Percentiles rank a stretch among this genome's conserved stretches.
phyloP scores from a whole-genome alignment of 2,888 invertebrate genomes.

The Athetis lepigone region DNA sequence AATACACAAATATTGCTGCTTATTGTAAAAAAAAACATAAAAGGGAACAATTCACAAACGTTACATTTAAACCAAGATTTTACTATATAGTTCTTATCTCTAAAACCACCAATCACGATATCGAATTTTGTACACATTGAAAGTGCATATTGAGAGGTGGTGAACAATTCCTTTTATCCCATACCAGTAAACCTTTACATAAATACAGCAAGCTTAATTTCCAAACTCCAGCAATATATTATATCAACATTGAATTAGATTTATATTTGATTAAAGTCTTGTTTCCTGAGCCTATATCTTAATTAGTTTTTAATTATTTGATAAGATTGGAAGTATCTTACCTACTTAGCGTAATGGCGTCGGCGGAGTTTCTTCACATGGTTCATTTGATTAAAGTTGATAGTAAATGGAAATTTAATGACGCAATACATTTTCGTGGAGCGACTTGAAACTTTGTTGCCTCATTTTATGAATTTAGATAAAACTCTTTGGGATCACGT shows the following conservation, averaged over 20 bases:
- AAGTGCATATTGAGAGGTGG: neutral
- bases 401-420: too few species aligned
- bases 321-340: conserved; percentile 32
- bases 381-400: conserved; percentile 4
- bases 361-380: neutral
- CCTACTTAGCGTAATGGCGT: conserved; percentile 12
- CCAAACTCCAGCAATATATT: conserved; percentile 40
- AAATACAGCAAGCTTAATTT: conserved; percentile 40
- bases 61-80: too few species aligned
- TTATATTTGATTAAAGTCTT: conserved; percentile 61
- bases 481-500: too few species aligned
- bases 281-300: conserved; percentile 28
- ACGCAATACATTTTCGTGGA: too few species aligned
- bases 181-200: conserved; percentile 18
- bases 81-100: too few species aligned
- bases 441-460: neutral
- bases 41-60: too few species aligned
- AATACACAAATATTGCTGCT: too few species aligned
- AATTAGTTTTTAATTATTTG: conserved; percentile 52
- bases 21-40: too few species aligned
- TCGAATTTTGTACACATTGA: neutral
- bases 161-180: conserved; percentile 11
- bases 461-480: too few species aligned
- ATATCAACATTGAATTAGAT: conserved; percentile 72
- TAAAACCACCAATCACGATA: too few species aligned